These are phyloP conservation scores for Alces alces DNA, from an alignment of 2,113 vertebrate genomes.

Conservation along the genomic window DNA sequence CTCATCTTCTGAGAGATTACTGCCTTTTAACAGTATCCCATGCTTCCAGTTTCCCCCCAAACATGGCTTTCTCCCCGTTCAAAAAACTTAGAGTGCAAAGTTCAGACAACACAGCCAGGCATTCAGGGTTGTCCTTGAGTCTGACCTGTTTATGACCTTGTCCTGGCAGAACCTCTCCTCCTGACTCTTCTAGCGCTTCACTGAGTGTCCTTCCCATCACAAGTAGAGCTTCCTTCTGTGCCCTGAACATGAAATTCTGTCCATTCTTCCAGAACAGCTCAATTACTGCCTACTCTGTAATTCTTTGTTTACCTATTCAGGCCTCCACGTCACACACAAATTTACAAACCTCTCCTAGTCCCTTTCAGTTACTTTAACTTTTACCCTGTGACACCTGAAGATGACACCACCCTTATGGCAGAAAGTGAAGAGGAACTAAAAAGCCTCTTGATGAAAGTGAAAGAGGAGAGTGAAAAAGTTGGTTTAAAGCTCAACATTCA, in stretches of 20 bases:
- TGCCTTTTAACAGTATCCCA: not conserved
- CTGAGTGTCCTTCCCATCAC: not conserved
- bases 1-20: not conserved
- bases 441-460: too few species aligned
- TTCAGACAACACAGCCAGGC: not conserved
- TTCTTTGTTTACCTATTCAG: not conserved
- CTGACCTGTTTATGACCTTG: not conserved
- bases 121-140: not conserved
- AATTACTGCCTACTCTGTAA: not conserved
- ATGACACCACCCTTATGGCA: too few species aligned
- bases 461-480: too few species aligned
- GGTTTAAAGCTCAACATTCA: too few species aligned
- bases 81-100: not conserved
- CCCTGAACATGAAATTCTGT: not conserved
- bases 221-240: not conserved
- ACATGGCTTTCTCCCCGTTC: not conserved
- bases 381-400: not conserved
- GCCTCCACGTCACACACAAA: not conserved
- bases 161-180: not conserved
- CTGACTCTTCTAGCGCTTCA: not conserved
- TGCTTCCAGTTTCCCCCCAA: not conserved
- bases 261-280: not conserved
- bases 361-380: not conserved
- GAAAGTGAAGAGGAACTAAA: too few species aligned
- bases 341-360: not conserved